A percentile compares a stretch with the other conserved stretches of the same genome.
Evolutionary conservation across 2,888 invertebrate species (phyloP).

Genomic region (Eulithis testata): DNA sequence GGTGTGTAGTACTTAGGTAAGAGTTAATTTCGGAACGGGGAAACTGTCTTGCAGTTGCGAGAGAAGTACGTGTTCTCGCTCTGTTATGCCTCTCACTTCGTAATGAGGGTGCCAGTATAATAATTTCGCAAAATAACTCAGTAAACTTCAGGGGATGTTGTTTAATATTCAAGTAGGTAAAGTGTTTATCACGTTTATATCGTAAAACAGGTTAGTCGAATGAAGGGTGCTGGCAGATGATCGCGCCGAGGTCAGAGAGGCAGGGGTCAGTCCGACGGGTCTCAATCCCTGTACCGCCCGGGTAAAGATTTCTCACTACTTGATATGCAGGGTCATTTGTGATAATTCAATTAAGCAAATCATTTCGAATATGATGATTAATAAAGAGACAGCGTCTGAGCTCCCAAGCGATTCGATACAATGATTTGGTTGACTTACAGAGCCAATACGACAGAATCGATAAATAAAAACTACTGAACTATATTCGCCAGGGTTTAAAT

Average conservation of each 20-base stretch:
- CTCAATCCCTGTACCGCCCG: constrained; percentile 61
- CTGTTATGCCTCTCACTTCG: constrained; percentile 49
- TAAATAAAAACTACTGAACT: constrained; percentile 1
- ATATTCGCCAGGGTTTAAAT: not conserved
- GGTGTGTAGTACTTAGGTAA: constrained; percentile 37
- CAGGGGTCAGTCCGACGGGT: constrained; percentile 71
- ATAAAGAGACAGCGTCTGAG: not conserved
- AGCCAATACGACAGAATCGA: not conserved
- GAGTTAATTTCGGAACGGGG: constrained; percentile 54
- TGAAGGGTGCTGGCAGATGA: constrained; percentile 71
- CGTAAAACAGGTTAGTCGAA: constrained; percentile 75
- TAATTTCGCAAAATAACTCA: constrained; percentile 59
- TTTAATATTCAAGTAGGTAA: constrained; percentile 64
- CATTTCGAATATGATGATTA: constrained; percentile 33
- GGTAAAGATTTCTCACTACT: constrained; percentile 56
- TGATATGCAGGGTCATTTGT: constrained; percentile 49
- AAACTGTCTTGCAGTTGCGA: constrained; percentile 52
- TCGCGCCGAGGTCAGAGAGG: constrained; percentile 72
- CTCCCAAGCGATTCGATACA: not conserved
- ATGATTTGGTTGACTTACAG: not conserved
- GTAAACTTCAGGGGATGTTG: constrained; percentile 56
- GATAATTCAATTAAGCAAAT: constrained; percentile 61
- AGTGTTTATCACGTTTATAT: constrained; percentile 68
- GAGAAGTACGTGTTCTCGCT: constrained; percentile 51
- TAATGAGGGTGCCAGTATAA: constrained; percentile 51